Percentiles rank a stretch among this genome's conserved stretches.
Evolutionary conservation across 2,888 invertebrate species (phyloP).

Genomic region (Thera obeliscata): DNA sequence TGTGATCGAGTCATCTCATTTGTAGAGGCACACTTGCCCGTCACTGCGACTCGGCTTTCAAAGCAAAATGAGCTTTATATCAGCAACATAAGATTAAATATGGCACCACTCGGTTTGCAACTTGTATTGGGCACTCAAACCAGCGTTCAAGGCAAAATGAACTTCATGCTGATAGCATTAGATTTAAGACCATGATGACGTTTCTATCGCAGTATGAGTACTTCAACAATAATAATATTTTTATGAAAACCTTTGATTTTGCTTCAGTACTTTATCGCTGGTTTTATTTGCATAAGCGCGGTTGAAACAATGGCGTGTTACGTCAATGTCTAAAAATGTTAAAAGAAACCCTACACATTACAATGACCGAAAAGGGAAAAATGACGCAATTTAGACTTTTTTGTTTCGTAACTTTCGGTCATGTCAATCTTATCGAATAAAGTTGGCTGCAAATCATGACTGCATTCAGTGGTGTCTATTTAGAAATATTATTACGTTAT

Average conservation of each 20-base stretch:
- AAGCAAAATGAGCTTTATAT: conserved; percentile 13
- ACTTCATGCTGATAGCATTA: background rate
- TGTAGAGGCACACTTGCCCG: conserved; percentile 24
- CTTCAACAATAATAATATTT: background rate
- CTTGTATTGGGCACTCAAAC: background rate
- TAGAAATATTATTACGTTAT: background rate
- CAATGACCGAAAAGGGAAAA: too few relatives aligned
- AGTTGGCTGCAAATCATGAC: too few relatives aligned
- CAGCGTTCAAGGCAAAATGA: background rate
- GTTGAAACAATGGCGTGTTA: background rate
- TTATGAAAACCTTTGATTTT: background rate
- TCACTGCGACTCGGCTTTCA: conserved; percentile 4
- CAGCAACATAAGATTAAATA: background rate
- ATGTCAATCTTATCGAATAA: too few relatives aligned
- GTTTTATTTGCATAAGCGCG: background rate
- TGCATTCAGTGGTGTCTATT: too few relatives aligned
- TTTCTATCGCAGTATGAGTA: background rate
- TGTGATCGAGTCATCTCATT: conserved; percentile 34
- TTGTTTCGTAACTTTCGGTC: too few relatives aligned
- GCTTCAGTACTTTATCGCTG: background rate
- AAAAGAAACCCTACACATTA: background rate
- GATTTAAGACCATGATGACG: background rate
- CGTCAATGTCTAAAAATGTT: background rate
- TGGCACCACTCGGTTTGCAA: background rate
- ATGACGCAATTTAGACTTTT: too few relatives aligned